Evolutionary conservation across 2,113 vertebrate genomes (phyloP).

Genomic region (Mobula hypostoma): DNA sequence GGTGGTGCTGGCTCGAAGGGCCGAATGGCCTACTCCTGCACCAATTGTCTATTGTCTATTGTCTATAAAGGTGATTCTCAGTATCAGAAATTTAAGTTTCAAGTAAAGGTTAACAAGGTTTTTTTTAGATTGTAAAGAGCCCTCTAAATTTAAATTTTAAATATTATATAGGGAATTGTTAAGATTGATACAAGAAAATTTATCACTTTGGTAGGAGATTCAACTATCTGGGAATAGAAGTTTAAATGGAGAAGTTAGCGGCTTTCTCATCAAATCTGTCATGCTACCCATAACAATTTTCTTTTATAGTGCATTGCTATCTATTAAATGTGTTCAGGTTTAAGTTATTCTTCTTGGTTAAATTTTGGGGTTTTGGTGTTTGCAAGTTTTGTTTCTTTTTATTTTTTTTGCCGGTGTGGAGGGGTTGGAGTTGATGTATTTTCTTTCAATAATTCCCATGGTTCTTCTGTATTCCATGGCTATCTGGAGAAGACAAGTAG

Average conservation of each 20-base stretch:
- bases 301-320: background rate
- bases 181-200: background rate
- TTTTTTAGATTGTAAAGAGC: background rate
- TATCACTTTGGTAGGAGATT: background rate
- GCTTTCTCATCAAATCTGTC: background rate
- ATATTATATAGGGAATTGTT: background rate
- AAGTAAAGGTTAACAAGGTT: background rate
- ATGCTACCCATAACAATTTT: background rate
- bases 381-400: no score
- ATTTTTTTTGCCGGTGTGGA: no score
- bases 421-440: no score
- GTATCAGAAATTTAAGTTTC: background rate
- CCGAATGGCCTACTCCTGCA: no score
- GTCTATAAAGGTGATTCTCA: background rate
- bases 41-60: no score
- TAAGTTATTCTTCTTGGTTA: background rate
- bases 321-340: background rate
- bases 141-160: slow-evolving; percentile 12
- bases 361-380: background rate
- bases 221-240: background rate
- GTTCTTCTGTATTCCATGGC: no score
- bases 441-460: no score
- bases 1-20: no score
- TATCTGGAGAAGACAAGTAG: no score
- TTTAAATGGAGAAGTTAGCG: slow-evolving; percentile 4